Base-by-base conservation (phyloP, 2,888 invertebrate genomes). In the Lepidocyrtoides sp. region DNA sequence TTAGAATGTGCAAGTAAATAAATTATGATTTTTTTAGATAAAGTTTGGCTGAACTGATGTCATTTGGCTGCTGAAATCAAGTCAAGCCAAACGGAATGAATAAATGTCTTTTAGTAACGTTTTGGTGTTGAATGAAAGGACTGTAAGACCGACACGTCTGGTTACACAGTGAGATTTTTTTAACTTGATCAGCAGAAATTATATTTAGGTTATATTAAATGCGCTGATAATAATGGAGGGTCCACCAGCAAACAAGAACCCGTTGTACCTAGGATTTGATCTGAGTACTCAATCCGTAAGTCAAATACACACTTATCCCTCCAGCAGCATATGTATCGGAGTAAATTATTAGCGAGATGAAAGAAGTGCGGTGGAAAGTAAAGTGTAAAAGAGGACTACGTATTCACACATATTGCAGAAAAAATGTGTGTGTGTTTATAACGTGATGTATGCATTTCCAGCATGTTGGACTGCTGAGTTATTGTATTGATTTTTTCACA, bases 221-320 rank as follows among this genome's bases (percentile, higher is more conserved):
- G 32, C n/a, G n/a, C n/a, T 51, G 26, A 51, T n/a, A 23, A 88
- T 5, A 12, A 89, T 89, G 89, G 89, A 89, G 12, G 82, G 29
- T 12, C 29, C 23, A n/a, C 69, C 88, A 14, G 54, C 23, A n/a
- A 60, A 20, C n/a, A 69, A 23, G 8, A 89, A 72, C 57, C 92
- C 96, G 95, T 97, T 97, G 94, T 98, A 97, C 96, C 96, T 98
- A 94, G 98, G 98, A 90, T 96, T 98, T 94, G 98, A 98, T 96
- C 96, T 98, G 95, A 98, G 98, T 95, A 98, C 98, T 23, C 98
- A 98, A 96, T 97, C 97, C 97, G 98, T 97, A 96, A 95, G 96
- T 95, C 14, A 32, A 48, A 48, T 3, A 2, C 17, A 23, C 17
- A 5, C 17, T n/a, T n/a, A n/a, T n/a, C n/a, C n/a, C n/a, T n/a